A percentile compares a stretch with the other conserved stretches of the same genome.
phyloP scores from a whole-genome alignment of 2,113 vertebrate genomes.

The Psittacara wagleri region DNA sequence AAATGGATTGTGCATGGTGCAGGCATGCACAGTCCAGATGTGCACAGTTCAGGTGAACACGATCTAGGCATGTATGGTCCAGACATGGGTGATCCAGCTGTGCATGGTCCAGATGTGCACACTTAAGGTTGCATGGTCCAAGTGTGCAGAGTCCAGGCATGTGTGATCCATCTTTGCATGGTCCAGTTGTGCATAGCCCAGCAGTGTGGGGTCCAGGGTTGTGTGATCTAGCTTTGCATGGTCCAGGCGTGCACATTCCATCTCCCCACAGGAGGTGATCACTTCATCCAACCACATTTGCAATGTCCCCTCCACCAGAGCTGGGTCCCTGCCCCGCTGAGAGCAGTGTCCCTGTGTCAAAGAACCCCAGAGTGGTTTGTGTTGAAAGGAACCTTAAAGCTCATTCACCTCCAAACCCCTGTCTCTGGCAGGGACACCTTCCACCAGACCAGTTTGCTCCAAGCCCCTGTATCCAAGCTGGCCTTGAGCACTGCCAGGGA shows the following conservation, averaged over 20 bases:
- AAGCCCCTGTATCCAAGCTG: background rate
- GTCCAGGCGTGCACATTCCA: rapidly evolving
- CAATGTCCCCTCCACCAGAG: background rate
- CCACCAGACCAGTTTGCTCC: background rate
- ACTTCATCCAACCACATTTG: rapidly evolving
- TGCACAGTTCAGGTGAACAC: background rate
- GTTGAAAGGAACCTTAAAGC: background rate
- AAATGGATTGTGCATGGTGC: too few species aligned
- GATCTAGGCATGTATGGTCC: background rate
- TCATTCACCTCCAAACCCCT: background rate
- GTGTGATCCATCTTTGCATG: background rate
- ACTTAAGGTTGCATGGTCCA: background rate
- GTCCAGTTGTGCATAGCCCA: background rate
- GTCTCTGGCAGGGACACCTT: background rate
- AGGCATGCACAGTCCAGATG: rapidly evolving
- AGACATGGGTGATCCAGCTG: background rate
- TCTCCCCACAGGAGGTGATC: background rate
- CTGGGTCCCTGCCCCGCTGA: background rate
- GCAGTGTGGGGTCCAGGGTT: background rate
- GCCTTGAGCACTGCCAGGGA: background rate
- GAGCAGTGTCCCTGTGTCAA: background rate
- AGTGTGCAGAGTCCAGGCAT: background rate
- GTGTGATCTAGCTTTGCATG: background rate
- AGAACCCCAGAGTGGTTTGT: background rate
- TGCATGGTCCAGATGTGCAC: background rate